Evolutionary conservation across 2,888 invertebrate species (phyloP).

Genomic region (Ptilodon capucinus): DNA sequence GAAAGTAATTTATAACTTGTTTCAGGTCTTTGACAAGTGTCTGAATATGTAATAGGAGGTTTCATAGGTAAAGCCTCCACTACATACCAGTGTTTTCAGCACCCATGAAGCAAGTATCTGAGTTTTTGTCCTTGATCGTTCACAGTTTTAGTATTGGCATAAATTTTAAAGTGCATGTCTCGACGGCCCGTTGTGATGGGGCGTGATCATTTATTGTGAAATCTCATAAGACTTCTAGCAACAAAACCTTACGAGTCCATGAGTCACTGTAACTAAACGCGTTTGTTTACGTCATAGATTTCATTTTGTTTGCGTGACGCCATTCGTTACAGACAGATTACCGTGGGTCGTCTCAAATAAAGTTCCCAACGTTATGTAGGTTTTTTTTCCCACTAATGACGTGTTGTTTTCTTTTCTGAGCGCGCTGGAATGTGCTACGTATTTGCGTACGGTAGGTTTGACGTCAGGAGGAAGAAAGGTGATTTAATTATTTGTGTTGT

Average conservation of each 20-base stretch:
- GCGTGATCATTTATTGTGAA: too few relatives aligned
- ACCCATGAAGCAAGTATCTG: too few relatives aligned
- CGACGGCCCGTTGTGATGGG: too few relatives aligned
- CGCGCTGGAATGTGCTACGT: slow-evolving; percentile 22
- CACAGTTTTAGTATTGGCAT: too few relatives aligned
- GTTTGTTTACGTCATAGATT: slow-evolving; percentile 16
- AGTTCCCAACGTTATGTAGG: slow-evolving; percentile 11
- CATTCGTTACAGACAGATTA: background rate
- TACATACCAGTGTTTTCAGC: too few relatives aligned
- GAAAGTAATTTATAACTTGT: slow-evolving; percentile 63
- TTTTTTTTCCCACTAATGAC: slow-evolving; percentile 22
- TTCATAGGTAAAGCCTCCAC: too few relatives aligned
- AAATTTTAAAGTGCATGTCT: too few relatives aligned
- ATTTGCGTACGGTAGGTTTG: background rate
- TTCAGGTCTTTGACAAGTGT: slow-evolving; percentile 60
- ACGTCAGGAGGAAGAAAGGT: background rate
- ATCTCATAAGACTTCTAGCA: too few relatives aligned
- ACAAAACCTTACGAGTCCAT: slow-evolving; percentile 14
- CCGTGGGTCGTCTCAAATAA: slow-evolving; percentile 22
- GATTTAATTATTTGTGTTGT: background rate
- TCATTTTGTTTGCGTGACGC: slow-evolving; percentile 17
- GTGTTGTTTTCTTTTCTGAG: slow-evolving; percentile 18
- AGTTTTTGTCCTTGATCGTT: too few relatives aligned
- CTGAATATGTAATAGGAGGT: slow-evolving; percentile 66
- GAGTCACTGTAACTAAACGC: slow-evolving; percentile 21